Conservation (phyloP, 1,140 invertebrate species). For the Brachionus angularis region DNA sequence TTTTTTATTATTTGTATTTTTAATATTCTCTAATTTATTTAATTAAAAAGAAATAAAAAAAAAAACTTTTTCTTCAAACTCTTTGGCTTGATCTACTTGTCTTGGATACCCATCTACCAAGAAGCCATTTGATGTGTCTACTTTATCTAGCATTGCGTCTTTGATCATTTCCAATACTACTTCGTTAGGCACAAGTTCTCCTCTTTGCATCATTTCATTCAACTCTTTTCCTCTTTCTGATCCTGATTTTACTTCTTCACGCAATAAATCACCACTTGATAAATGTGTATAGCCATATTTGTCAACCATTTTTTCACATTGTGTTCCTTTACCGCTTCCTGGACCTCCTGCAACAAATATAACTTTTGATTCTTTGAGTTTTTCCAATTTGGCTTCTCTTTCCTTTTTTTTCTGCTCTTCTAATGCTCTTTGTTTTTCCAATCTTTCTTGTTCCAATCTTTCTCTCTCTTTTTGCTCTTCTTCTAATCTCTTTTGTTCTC, state of each 20-base stretch:
- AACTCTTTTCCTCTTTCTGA: constrained; percentile 63
- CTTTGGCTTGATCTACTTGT: constrained; percentile 71
- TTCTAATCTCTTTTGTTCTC: neutral
- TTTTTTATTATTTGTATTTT: too few relatives aligned
- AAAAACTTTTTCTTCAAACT: constrained; percentile 62
- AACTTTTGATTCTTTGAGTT: constrained; percentile 29
- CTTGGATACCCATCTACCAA: constrained; percentile 84
- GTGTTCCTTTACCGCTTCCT: constrained; percentile 65
- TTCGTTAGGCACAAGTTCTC: constrained; percentile 72
- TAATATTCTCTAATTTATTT: too few relatives aligned
- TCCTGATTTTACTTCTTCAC: constrained; percentile 77
- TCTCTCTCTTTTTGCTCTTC: neutral
- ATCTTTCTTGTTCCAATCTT: constrained; percentile 1
- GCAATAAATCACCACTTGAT: constrained; percentile 80
- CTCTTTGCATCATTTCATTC: constrained; percentile 78
- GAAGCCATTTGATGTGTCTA: constrained; percentile 59
- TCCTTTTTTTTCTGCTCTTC: neutral
- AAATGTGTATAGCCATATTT: constrained; percentile 75
- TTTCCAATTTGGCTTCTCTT: constrained; percentile 14
- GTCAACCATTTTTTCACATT: constrained; percentile 76
- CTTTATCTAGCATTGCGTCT: constrained; percentile 54
- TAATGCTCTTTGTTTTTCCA: neutral
- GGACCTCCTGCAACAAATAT: constrained; percentile 53
- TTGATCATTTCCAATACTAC: constrained; percentile 53
- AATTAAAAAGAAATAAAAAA: too few relatives aligned